phyloP scores from a whole-genome alignment of 2,113 vertebrate species.

The Calidris pygmaea region DNA sequence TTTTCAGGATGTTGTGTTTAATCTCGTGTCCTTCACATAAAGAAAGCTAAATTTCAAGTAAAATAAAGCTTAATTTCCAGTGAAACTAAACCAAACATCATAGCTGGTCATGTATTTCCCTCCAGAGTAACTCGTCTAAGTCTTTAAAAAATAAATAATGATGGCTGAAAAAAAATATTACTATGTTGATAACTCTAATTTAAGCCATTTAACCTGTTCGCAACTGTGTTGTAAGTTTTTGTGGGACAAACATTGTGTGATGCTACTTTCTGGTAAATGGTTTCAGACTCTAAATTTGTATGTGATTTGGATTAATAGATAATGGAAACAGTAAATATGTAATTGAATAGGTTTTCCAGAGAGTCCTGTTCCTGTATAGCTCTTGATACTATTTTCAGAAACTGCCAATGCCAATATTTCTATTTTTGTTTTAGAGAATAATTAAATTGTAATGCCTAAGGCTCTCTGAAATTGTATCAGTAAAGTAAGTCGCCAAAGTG shows the following conservation, averaged over 20 bases:
- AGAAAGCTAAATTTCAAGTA: background rate
- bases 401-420: background rate
- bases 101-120: background rate
- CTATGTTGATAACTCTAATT: background rate
- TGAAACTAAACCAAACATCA: background rate
- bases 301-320: background rate
- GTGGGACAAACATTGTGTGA: background rate
- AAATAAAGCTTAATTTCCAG: background rate
- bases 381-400: background rate
- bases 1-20: background rate
- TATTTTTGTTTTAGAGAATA: slow-evolving; percentile 1
- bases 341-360: background rate
- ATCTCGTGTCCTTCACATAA: background rate
- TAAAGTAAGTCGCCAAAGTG: background rate
- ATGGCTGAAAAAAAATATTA: background rate
- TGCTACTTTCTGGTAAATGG: background rate
- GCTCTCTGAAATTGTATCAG: background rate
- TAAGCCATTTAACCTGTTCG: background rate
- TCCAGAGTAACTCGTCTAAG: background rate
- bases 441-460: background rate
- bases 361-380: background rate
- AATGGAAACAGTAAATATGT: background rate
- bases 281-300: background rate
- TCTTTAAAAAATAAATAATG: background rate
- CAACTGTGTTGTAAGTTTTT: background rate